Base-by-base conservation (phyloP, 2,888 invertebrate genomes). In the Sarcophaga caerulescens region DNA sequence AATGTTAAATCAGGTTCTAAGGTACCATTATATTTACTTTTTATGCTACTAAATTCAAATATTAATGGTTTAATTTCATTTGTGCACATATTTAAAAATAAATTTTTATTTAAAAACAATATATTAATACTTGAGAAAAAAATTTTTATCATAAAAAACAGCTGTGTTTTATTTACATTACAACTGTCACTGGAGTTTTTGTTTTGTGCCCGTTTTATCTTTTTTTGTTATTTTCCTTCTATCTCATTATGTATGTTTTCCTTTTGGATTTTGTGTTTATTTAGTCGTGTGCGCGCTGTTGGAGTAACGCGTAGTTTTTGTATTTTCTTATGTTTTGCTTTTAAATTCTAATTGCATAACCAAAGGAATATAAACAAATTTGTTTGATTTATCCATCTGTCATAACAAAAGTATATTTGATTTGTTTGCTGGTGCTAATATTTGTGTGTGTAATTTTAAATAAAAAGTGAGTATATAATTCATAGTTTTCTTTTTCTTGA, bases 1-100 rank as follows among this genome's bases (percentile, higher is more conserved):
- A 92, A 75, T 21, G 88, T 89, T 77, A 91, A 81, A 59, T 92
- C 91, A 10, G 88, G 81, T 11, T 87, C 83, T 4, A 68, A 4
- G 17, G 25, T n/a, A 5, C 89, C 91, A 8, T 85, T 71, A 14
- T 85, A 87, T 19, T 82, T 80, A 57, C 75, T 75, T 25, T 59
- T 21, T 10, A 75, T 68, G 3, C 78, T 81, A 59, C 81, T 57
- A 47, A 78, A 78, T 4, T 84, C 44, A 57, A 75, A 78, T 25
- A 21, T 62, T 60, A 25, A 25, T 19, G 69, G 68, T 4, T 12
- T 10, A 57, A 66, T n/a, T 8, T 59, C n/a, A 60, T 63, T 78
- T 57, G 10, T 25, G 0, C 12, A 12, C 76, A 83, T 82, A 52
- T 66, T 73, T 71, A 19, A 19, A 10, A 23, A 45, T 74, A 25